A percentile compares a stretch with the other conserved stretches of the same genome.
Evolutionary conservation across 2,797 vertebrate species (phyloP).

Genomic region (Anas georgica): DNA sequence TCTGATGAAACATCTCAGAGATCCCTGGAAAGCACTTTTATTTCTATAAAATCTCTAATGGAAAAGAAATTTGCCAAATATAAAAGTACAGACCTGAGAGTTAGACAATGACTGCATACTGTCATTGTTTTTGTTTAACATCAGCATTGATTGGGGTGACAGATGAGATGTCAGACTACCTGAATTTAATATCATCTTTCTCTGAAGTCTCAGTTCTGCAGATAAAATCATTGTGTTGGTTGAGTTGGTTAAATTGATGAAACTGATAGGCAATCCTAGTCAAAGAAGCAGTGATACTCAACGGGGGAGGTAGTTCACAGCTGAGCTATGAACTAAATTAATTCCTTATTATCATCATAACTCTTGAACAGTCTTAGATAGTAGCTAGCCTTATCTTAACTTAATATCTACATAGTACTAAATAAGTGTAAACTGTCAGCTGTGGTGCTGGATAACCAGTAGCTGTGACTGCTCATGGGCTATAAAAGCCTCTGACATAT

Average conservation of each 20-base stretch:
- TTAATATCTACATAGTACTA: background rate
- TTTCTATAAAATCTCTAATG: background rate
- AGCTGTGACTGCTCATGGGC: background rate
- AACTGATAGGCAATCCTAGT: background rate
- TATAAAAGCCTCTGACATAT: background rate
- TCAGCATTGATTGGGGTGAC: background rate
- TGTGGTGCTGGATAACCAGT: background rate
- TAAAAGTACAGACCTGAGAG: background rate
- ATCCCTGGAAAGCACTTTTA: background rate
- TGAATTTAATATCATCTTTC: background rate
- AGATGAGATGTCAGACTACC: background rate
- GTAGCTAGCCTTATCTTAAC: background rate
- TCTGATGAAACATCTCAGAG: background rate
- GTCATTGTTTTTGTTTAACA: background rate
- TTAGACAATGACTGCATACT: background rate
- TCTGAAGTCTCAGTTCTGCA: background rate
- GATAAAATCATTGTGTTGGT: background rate
- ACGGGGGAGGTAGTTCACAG: background rate
- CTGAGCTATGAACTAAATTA: background rate
- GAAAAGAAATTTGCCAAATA: background rate
- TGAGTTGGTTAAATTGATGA: background rate
- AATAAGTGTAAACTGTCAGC: background rate
- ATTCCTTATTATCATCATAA: background rate
- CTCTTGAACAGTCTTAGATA: background rate
- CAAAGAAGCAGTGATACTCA: background rate